These are phyloP conservation scores for Chamaea fasciata DNA, from an alignment of 2,113 vertebrate species.

Conservation along the genomic window DNA sequence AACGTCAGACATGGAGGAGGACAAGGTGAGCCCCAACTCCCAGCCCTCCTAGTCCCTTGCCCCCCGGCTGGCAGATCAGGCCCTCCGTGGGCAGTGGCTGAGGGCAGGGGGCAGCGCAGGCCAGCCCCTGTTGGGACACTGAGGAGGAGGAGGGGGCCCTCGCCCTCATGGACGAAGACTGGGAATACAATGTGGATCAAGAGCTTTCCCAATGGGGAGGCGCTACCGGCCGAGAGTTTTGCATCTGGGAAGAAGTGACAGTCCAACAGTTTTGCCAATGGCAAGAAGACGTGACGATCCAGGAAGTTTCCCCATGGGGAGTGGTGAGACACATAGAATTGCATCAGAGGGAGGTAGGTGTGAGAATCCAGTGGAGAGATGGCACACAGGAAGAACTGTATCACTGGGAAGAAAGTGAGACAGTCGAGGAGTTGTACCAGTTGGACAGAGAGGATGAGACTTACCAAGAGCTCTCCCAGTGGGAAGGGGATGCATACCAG, in stretches of 20 bases:
- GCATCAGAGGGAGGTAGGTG: not conserved
- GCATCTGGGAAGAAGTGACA: not conserved
- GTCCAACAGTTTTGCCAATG: not conserved
- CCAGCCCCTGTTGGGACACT: not conserved
- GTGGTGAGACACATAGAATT: not conserved
- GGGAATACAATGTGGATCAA: not conserved
- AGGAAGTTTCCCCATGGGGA: not conserved
- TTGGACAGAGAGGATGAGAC: not conserved
- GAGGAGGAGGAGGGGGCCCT: not conserved
- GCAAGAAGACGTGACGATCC: not conserved
- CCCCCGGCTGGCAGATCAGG: not conserved
- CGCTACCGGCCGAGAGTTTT: rapidly evolving
- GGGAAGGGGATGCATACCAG: not conserved
- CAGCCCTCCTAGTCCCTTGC: not conserved
- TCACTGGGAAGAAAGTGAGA: not conserved
- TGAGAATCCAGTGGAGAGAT: not conserved
- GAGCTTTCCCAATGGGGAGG: not conserved
- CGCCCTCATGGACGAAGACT: not conserved
- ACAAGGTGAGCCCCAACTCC: not conserved
- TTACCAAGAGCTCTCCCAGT: not conserved
- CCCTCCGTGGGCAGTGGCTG: not conserved
- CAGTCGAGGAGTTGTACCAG: not conserved
- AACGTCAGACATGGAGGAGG: not conserved
- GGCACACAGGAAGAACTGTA: not conserved
- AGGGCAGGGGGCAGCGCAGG: not conserved